A percentile compares a stretch with the other conserved stretches of the same genome.
Conservation (phyloP, 2,888 invertebrate species). For the Suillia variegata region DNA sequence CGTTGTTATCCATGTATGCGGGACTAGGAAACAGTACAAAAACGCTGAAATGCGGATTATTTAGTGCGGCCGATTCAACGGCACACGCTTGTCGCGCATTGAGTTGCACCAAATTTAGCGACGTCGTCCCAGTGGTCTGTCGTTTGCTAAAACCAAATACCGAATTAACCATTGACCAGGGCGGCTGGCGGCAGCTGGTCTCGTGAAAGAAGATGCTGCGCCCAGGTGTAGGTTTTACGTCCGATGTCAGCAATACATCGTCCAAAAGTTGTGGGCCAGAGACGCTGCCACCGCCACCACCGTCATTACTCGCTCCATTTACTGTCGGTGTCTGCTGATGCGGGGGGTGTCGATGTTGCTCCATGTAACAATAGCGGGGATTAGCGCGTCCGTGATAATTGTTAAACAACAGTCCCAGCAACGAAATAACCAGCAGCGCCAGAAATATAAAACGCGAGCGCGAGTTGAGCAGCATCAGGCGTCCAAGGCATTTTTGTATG, state of each 20-base stretch:
- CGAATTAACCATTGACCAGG: slow-evolving; percentile 2
- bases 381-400: too few species aligned
- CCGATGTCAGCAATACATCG: slow-evolving; percentile 46
- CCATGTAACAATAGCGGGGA: slow-evolving; percentile 45
- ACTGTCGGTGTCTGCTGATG: too few species aligned
- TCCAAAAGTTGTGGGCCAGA: slow-evolving; percentile 35
- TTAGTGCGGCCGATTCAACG: slow-evolving; percentile 58
- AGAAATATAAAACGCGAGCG: slow-evolving; percentile 46
- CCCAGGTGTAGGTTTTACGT: slow-evolving; percentile 45
- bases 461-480: too few species aligned
- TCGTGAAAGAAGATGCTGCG: slow-evolving; percentile 60
- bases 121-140: neutral
- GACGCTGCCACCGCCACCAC: neutral
- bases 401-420: slow-evolving; percentile 28
- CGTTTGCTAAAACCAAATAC: slow-evolving; percentile 8
- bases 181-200: slow-evolving; percentile 48
- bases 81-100: slow-evolving; percentile 58
- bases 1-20: slow-evolving; percentile 33
- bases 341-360: too few species aligned
- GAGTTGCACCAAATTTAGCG: slow-evolving; percentile 33
- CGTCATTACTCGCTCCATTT: slow-evolving; percentile 1
- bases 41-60: slow-evolving; percentile 54
- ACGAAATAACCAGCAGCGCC: slow-evolving; percentile 33
- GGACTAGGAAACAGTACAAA: slow-evolving; percentile 56
- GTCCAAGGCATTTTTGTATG: too few species aligned